phyloP scores from a whole-genome alignment of 2,888 invertebrate genomes.

The Noctuana brunneofusca region DNA sequence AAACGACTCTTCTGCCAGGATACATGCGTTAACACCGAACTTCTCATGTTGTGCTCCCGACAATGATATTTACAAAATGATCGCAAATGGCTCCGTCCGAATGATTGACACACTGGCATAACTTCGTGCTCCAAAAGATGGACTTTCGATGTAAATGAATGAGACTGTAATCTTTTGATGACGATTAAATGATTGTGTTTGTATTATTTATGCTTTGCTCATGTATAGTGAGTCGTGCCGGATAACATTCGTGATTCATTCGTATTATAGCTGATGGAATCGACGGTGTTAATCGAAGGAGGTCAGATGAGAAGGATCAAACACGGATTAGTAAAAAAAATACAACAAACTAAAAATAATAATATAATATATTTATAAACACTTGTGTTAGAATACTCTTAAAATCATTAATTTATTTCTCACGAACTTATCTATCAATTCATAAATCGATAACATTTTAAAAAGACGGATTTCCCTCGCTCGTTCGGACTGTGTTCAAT shows the following conservation, averaged over 20 bases:
- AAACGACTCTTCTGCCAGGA: conserved; percentile 36
- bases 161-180: conserved; percentile 36
- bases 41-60: conserved; percentile 54
- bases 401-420: conserved; percentile 81
- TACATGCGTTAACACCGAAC: conserved; percentile 43
- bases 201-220: neutral
- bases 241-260: conserved; percentile 24
- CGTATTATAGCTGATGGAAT: conserved; percentile 77
- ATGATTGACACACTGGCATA: neutral
- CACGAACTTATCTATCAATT: conserved; percentile 80
- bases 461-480: conserved; percentile 70
- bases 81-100: conserved; percentile 9
- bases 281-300: conserved; percentile 54
- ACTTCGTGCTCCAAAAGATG: conserved; percentile 39
- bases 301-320: conserved; percentile 54
- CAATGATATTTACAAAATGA: conserved; percentile 53
- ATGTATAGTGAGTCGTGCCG: conserved; percentile 14
- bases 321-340: conserved; percentile 75
- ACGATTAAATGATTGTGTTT: conserved; percentile 36
- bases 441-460: conserved; percentile 73
- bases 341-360: conserved; percentile 79
- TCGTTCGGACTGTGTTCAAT: conserved; percentile 54
- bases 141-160: conserved; percentile 40
- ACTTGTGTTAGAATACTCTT: conserved; percentile 83
- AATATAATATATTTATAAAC: conserved; percentile 83